Conservation (phyloP, 2,113 vertebrate genomes). For the Chelonoidis abingdonii region DNA sequence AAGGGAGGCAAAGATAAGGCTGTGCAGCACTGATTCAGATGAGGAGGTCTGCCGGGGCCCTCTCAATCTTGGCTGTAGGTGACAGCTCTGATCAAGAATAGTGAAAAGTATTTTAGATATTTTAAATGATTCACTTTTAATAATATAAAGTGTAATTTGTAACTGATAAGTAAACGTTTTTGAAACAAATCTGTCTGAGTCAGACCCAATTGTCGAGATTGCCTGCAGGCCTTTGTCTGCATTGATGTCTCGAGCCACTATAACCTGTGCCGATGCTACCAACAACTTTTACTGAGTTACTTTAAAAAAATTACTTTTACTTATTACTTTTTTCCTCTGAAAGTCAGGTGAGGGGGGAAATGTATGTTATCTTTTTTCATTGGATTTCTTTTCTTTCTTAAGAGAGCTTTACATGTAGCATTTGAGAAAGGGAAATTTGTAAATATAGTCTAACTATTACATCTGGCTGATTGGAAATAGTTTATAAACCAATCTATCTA, state of each 20-base stretch:
- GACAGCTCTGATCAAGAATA: neutral
- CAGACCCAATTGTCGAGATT: neutral
- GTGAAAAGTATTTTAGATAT: neutral
- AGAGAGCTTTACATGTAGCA: neutral
- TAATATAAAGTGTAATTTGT: neutral
- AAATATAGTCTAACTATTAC: neutral
- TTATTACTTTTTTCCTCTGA: neutral
- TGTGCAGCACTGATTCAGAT: neutral
- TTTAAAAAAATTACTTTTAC: conserved; percentile 1
- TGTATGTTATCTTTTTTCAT: rapidly evolving
- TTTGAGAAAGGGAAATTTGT: neutral
- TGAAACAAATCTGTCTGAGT: neutral
- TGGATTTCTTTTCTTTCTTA: neutral
- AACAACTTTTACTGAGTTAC: neutral
- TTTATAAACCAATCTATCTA: neutral
- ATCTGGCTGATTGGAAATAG: neutral
- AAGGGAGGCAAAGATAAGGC: neutral
- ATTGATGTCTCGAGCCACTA: neutral
- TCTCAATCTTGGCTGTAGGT: neutral
- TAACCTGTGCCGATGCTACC: neutral
- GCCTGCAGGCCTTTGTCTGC: neutral
- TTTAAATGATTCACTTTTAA: neutral
- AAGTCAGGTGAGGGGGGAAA: neutral
- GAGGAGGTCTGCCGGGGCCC: neutral
- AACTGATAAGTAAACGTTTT: neutral